These are phyloP conservation scores for Aricia agestis DNA, from an alignment of 1,140 invertebrate species.

Conservation along the genomic window DNA sequence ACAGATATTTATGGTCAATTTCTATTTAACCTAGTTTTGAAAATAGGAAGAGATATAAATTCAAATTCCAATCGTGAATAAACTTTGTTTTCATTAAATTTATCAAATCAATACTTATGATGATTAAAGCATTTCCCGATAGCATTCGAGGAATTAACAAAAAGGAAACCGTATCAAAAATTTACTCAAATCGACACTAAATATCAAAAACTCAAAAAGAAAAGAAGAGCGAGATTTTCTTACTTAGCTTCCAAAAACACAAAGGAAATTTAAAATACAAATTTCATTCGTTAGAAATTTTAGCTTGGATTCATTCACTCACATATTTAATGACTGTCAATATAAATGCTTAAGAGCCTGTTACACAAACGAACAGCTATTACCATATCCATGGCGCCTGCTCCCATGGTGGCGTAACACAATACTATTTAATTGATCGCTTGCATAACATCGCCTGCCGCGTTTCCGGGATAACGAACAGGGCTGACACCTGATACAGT, in stretches of 20 bases:
- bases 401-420: constrained; percentile 50
- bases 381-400: constrained; percentile 29
- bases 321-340: neutral
- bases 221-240: too few relatives aligned
- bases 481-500: neutral
- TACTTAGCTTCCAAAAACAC: too few relatives aligned
- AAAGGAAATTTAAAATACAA: too few relatives aligned
- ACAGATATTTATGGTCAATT: neutral
- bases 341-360: neutral
- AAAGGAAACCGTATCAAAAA: too few relatives aligned
- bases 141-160: too few relatives aligned
- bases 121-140: too few relatives aligned
- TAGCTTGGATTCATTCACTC: too few relatives aligned
- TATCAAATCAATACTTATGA: too few relatives aligned
- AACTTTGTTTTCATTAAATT: neutral
- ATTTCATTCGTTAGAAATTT: too few relatives aligned
- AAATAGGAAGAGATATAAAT: neutral
- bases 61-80: neutral
- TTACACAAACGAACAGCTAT: constrained; percentile 17
- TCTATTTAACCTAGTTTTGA: neutral
- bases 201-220: too few relatives aligned
- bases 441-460: constrained; percentile 65
- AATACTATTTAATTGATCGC: constrained; percentile 67
- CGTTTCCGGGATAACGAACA: constrained; percentile 58
- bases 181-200: too few relatives aligned